Base-by-base conservation (phyloP, 2,888 invertebrate genomes). In the Dicyrtoma fusca region DNA sequence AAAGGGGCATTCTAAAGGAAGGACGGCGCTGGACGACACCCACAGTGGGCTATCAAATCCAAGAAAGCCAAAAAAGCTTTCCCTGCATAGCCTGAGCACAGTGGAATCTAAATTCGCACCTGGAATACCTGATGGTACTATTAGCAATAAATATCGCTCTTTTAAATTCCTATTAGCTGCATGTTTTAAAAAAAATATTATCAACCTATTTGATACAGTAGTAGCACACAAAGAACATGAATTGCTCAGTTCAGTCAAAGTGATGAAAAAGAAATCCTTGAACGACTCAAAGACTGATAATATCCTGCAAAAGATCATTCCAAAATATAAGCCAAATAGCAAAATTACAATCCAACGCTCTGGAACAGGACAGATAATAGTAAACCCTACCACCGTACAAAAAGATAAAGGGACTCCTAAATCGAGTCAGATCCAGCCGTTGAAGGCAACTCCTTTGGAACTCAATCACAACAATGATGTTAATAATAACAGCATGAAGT, bases 291-390 rank as follows among this genome's bases (percentile, higher is more conserved):
- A 21, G 19, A 19, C 23, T 4, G 55, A 51, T 1, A 63, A 19
- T 13, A 14, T 61, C 1, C n/a, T 71, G 14, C 63, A 63, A 44
- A 57, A 47, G 17, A 61, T 61, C 11, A 51, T 69, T 19, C 71
- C 71, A 10, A 71, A 63, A 44, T 71, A 59, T 44, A 71, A 71
- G 23, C 71, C 71, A n/a, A 71, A 71, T 63, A 71, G 71, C 19
- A 71, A 63, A 53, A 61, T 61, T 45, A 59, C 25, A 34, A 17
- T 5, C 14, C 59, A 13, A n/a, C n/a, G 26, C 14, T 26, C n/a
- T 1, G 13, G 34, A 34, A 8, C 34, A 34, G 34, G 34, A 34
- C 34, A 34, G 3, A 34, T 34, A 8, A 5, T 34, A 34, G 3
- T 34, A 34, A 34, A 34, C 34, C 3, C 34, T 5, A 8, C 8